Percentiles rank a stretch among this genome's conserved stretches.
These are phyloP conservation scores for Heliconius cydno DNA, from an alignment of 2,888 invertebrate genomes.

Conservation along the genomic window DNA sequence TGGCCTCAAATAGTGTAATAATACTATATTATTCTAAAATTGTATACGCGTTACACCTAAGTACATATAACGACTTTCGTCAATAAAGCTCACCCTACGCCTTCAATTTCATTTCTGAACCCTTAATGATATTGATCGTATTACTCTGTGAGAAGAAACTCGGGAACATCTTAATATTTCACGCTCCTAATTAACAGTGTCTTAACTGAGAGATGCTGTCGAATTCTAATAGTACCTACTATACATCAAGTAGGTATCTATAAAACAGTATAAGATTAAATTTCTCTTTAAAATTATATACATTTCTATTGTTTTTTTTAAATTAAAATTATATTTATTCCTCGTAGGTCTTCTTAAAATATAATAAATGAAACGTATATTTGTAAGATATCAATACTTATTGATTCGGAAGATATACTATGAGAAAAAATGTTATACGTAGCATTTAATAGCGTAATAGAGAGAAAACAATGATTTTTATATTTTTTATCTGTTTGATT, in stretches of 20 bases:
- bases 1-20: background rate
- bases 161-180: conserved; percentile 48
- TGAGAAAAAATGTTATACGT: too few relatives aligned
- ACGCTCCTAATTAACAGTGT: conserved; percentile 48
- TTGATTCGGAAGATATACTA: too few relatives aligned
- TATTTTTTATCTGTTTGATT: too few relatives aligned
- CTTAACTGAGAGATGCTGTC: conserved; percentile 33
- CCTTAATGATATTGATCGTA: conserved; percentile 70
- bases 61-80: conserved; percentile 62
- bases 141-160: conserved; percentile 55
- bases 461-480: too few relatives aligned
- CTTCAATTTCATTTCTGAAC: conserved; percentile 65
- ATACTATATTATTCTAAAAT: conserved; percentile 12
- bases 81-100: conserved; percentile 60
- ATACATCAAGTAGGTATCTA: conserved; percentile 16
- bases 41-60: conserved; percentile 40
- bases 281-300: too few relatives aligned
- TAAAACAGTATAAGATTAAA: background rate
- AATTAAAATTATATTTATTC: too few relatives aligned
- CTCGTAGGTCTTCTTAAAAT: too few relatives aligned
- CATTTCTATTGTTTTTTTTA: too few relatives aligned
- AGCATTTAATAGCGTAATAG: too few relatives aligned
- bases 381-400: too few relatives aligned
- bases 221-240: background rate
- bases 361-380: too few relatives aligned